A percentile compares a stretch with the other conserved stretches of the same genome.
These are phyloP conservation scores for Notamacropus eugenii DNA, from an alignment of 2,797 vertebrate species.

Conservation along the genomic window DNA sequence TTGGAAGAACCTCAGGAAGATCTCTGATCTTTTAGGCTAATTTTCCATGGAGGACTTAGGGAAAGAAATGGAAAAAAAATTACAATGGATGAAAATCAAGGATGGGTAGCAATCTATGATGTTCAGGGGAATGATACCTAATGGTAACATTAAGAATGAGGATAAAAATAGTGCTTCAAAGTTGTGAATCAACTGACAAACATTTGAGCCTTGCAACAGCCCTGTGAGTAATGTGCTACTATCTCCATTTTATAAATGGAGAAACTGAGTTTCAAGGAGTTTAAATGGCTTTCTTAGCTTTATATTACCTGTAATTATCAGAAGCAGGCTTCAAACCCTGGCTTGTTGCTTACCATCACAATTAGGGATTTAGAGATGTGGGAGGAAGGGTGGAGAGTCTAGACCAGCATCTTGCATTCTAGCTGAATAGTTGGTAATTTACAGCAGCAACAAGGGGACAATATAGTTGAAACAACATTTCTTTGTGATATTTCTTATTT, in stretches of 20 bases:
- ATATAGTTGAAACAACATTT: background rate
- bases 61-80: background rate
- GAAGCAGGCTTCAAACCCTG: background rate
- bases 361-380: background rate
- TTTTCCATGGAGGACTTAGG: background rate
- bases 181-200: background rate
- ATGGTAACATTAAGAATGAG: background rate
- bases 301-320: background rate
- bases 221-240: background rate
- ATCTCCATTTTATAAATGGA: background rate
- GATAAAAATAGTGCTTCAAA: background rate
- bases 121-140: background rate
- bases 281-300: background rate
- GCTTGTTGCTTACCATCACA: background rate
- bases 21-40: background rate
- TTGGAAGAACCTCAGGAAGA: background rate
- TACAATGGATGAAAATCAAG: background rate
- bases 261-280: background rate
- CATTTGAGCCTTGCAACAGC: background rate
- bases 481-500: constrained; percentile 40
- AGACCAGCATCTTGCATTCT: background rate
- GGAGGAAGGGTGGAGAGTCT: background rate
- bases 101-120: background rate
- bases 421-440: background rate
- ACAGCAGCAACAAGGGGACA: background rate